Base-by-base conservation (phyloP, 2,113 vertebrate genomes). In the Callithrix jacchus region DNA sequence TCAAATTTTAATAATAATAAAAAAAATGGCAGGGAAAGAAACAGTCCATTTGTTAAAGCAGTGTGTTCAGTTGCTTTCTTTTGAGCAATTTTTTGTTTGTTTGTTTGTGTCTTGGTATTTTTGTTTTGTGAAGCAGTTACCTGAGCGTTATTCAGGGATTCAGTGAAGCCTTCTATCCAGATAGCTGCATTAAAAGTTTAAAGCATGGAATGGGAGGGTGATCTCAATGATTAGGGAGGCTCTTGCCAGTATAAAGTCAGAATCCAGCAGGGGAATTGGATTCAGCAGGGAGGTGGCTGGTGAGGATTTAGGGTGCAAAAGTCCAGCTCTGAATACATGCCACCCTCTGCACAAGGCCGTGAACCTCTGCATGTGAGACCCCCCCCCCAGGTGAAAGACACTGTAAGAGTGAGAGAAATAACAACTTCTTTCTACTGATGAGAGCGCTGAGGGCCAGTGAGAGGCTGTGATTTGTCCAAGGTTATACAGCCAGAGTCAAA, bases 1-100 rank as follows among this genome's bases (percentile, higher is more conserved):
- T 92, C 37, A 92, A 95, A 97, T 96, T 97, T 94, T 85, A 96
- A 92, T 97, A 97, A 97, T 82, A 56, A 64, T 94, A 91, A 70
- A 32, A 95, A 70, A 96, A 79, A 88, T 40, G 30, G 27, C 56
- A 91, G 40, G 47, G 49, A 92, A 58, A 86, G 96, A 96, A 95
- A 96, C 95, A 94, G 74, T 89, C 54, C 83, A 8, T 95, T 95
- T 97, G 94, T 97, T 92, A 80, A 89, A 70, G 42, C 42, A 71
- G 64, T 81, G 70, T 52, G 45, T 47, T 80, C 45, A 47, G 49
- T 52, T 45, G 83, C 35, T 91, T 83, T 52, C 52, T 94, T 89
- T 70, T 12, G 8, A n/a, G 27, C 11, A 32, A 3, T 35, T 32
- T 20, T 68, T 35, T 12, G 56, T 58, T 61, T 64, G 27, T 64